These are phyloP conservation scores for Varanus salvator DNA, from an alignment of 2,113 vertebrate genomes.

Conservation along the genomic window DNA sequence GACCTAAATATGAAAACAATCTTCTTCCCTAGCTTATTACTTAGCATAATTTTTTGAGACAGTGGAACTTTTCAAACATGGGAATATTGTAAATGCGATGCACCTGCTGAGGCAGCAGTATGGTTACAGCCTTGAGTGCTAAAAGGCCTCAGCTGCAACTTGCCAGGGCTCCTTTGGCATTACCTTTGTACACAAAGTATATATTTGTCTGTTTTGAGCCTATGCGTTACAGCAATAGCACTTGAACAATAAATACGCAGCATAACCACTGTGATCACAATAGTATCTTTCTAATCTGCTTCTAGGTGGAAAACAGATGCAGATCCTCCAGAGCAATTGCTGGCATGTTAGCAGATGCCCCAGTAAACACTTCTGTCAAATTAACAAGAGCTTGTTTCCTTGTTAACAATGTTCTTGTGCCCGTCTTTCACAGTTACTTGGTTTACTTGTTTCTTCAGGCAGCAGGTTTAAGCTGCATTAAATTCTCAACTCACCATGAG, in stretches of 20 bases:
- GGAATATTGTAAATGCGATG: neutral
- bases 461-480: conserved; percentile 17
- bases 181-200: neutral
- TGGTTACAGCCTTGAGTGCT: neutral
- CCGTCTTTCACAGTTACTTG: conserved; percentile 40
- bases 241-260: neutral
- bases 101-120: neutral
- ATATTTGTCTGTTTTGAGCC: neutral
- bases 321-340: conserved; percentile 46
- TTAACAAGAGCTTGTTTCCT: conserved; percentile 4
- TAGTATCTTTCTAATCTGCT: conserved; percentile 10
- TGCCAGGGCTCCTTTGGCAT: neutral
- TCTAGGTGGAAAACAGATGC: conserved; percentile 42
- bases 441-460: conserved; percentile 25
- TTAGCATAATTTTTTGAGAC: neutral
- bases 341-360: conserved; percentile 49
- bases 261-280: neutral
- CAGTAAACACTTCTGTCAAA: conserved; percentile 14
- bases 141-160: neutral
- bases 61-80: neutral
- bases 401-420: conserved; percentile 26
- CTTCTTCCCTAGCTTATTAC: neutral
- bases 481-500: conserved; percentile 14
- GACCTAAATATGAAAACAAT: neutral
- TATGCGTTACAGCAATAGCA: neutral